Base-by-base conservation (phyloP, 1,140 invertebrate genomes). In the Drosophila tropicalis region DNA sequence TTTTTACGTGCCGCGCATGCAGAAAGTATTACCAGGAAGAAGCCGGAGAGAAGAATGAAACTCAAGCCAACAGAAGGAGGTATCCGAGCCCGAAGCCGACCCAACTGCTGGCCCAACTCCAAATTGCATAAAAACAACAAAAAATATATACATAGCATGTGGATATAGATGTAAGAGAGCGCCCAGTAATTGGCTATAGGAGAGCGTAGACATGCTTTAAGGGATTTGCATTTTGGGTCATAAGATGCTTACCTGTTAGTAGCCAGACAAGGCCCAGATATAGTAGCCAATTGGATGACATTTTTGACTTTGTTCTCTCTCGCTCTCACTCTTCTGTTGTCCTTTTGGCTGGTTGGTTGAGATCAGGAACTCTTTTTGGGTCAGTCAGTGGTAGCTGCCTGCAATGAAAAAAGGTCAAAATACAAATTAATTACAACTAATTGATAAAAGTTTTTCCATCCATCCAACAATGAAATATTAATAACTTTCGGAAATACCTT, bases 1-100 rank as follows among this genome's bases (percentile, higher is more conserved):
- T 82, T 78, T 74, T 74, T 82, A 82, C 79, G 79, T 82, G 79
- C 74, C 74, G 62, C 66, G 79, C 60, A 82, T 82, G 63, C 70
- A 60, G 69, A 81, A 29, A 32, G 44, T 22, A 40, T 62, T 34
- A 51, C 17, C 17, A 51, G 17, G 2, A 51, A 19, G 47, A 10
- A 40, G 32, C 15, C 25, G n/a, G 15, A 57, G 12, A 22, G 54
- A 51, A 22, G 19, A 51, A 29, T 29, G 44, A 17, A 47, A 47
- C 15, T 17, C 44, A 17, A 47, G 17, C 25, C 29, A 71, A 55
- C 66, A 19, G 54, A 51, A 58, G 67, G 34, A 39, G 36, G 36
- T 39, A 39, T 9, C 34, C 34, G 22, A n/a, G 19, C 22, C 17
- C 29, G 19, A 32, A 36, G 13, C 29, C 58, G 22, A 7, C 58